phyloP scores from a whole-genome alignment of 92 coral and sea anemone species.

The Bergia sp. region DNA sequence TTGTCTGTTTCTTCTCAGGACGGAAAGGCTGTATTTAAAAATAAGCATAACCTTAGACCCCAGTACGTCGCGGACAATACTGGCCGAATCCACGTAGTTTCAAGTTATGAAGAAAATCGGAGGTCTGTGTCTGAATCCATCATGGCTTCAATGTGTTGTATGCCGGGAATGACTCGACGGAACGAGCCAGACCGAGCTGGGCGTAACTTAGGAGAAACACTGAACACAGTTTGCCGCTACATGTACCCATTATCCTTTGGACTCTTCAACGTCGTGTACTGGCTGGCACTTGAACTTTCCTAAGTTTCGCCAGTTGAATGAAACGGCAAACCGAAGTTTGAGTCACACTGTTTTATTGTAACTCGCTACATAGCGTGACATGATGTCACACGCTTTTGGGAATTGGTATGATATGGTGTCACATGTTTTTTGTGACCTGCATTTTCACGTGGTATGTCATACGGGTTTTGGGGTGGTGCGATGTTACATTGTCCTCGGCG shows the following conservation, averaged over 20 bases:
- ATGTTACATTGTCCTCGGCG: background rate
- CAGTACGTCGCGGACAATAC: constrained; percentile 82
- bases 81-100: constrained; percentile 81
- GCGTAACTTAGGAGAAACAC: constrained; percentile 29
- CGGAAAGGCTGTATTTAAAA: constrained; percentile 67
- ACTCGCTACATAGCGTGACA: background rate
- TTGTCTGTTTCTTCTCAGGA: constrained; percentile 41
- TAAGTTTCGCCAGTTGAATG: background rate
- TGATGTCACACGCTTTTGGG: background rate
- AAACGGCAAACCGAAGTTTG: background rate
- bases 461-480: background rate
- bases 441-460: too few relatives aligned
- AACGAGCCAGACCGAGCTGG: background rate
- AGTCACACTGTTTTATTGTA: background rate
- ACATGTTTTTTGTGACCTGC: too few relatives aligned
- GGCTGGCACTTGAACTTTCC: constrained; percentile 32
- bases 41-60: constrained; percentile 80
- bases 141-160: constrained; percentile 9
- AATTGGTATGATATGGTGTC: too few relatives aligned
- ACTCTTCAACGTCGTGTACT: constrained; percentile 52
- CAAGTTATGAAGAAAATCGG: constrained; percentile 62
- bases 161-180: background rate
- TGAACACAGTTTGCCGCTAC: constrained; percentile 54
- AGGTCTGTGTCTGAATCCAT: constrained; percentile 23
- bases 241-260: constrained; percentile 51